phyloP scores from a whole-genome alignment of 2,797 vertebrate genomes.

The Heterohyrax brucei region DNA sequence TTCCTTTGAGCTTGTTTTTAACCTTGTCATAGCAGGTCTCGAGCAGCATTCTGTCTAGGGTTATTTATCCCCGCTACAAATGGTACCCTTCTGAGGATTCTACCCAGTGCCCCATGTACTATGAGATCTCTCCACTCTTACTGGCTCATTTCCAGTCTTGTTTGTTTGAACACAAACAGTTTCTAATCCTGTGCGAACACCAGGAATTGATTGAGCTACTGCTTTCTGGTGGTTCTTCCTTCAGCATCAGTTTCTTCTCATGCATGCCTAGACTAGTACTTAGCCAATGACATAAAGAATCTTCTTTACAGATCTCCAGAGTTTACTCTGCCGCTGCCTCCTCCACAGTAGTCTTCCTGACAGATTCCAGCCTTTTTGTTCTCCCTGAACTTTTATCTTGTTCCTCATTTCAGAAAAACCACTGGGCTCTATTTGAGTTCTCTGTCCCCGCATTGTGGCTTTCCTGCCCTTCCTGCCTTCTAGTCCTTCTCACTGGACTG shows the following conservation, averaged over 20 bases:
- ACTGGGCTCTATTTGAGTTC: not conserved
- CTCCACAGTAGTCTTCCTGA: not conserved
- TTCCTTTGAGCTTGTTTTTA: not conserved
- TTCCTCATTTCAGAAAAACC: conserved; percentile 28
- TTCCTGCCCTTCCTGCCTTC: not conserved
- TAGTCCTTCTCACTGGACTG: no score
- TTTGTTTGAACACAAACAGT: not conserved
- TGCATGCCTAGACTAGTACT: not conserved
- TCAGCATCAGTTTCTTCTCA: not conserved
- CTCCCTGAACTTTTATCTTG: not conserved
- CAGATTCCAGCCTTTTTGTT: not conserved
- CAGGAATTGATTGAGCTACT: not conserved
- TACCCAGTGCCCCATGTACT: not conserved
- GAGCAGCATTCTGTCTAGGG: not conserved
- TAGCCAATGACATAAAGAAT: not conserved
- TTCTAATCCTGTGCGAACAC: not conserved
- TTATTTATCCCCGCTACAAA: not conserved
- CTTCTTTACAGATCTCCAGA: not conserved
- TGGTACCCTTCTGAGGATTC: not conserved
- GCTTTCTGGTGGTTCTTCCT: not conserved
- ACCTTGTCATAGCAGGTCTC: not conserved
- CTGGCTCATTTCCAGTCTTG: not conserved
- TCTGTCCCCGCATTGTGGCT: not conserved
- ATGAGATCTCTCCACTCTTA: not conserved
- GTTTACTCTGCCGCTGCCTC: not conserved